These are phyloP conservation scores for Opisthograptis luteolata DNA, from an alignment of 2,888 invertebrate species.

Conservation along the genomic window DNA sequence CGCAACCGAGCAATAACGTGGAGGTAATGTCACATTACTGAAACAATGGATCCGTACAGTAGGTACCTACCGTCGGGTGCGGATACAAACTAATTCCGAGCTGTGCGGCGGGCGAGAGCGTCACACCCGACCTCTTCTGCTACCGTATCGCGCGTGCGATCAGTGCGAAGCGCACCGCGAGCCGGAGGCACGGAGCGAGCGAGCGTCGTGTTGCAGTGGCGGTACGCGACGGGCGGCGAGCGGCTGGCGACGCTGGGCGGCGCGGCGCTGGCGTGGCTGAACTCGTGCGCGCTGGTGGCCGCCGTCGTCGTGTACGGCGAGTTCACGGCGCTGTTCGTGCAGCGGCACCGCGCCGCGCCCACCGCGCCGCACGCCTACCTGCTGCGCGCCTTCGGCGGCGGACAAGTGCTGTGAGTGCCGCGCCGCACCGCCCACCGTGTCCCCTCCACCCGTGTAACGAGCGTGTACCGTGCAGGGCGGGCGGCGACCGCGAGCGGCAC, in stretches of 20 bases:
- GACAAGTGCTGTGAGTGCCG: slow-evolving; percentile 74
- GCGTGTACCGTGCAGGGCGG: too few relatives aligned
- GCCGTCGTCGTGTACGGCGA: slow-evolving; percentile 86
- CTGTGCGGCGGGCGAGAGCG: too few relatives aligned
- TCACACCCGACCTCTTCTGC: too few relatives aligned
- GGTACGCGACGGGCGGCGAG: slow-evolving; percentile 66
- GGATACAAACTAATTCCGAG: too few relatives aligned
- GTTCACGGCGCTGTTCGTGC: slow-evolving; percentile 84
- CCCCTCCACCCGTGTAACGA: background rate
- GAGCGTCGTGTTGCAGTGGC: slow-evolving; percentile 60
- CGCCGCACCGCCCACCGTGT: background rate
- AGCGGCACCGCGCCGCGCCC: slow-evolving; percentile 66
- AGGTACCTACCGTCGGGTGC: too few relatives aligned
- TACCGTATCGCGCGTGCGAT: too few relatives aligned
- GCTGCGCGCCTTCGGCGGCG: slow-evolving; percentile 80
- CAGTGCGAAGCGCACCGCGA: too few relatives aligned
- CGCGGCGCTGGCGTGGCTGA: slow-evolving; percentile 49
- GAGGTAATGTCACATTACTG: background rate
- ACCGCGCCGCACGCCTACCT: slow-evolving; percentile 69
- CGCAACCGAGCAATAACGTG: too few relatives aligned
- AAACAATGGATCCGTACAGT: background rate
- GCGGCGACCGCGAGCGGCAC: slow-evolving; percentile 68
- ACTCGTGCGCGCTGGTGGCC: slow-evolving; percentile 73
- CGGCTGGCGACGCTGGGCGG: slow-evolving; percentile 50
- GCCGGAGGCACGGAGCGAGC: too few relatives aligned